Percentiles rank a stretch among this genome's conserved stretches.
These are phyloP conservation scores for Pantherophis vulpinus DNA, from an alignment of 2,797 vertebrate genomes.

Conservation along the genomic window DNA sequence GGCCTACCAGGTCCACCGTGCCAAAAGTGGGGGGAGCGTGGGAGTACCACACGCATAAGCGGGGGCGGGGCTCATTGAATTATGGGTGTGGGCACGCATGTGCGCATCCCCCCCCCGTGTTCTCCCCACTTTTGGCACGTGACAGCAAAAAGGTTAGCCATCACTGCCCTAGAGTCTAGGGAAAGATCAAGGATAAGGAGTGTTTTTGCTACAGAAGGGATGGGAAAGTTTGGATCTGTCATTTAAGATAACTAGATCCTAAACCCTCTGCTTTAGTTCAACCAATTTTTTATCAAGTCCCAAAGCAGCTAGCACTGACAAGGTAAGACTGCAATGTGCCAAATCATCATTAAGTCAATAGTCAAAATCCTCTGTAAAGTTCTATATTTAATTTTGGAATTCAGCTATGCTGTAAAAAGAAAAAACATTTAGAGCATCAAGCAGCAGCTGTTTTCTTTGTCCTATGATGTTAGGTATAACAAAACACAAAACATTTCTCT, in stretches of 20 bases:
- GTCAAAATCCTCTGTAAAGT: not conserved
- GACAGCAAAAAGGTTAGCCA: too few relatives aligned
- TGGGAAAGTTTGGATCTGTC: not conserved
- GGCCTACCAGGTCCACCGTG: too few relatives aligned
- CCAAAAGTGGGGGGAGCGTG: too few relatives aligned
- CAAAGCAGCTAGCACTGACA: not conserved
- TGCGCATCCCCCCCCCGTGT: too few relatives aligned
- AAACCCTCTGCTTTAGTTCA: not conserved
- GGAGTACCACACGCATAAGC: too few relatives aligned
- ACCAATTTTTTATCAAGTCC: not conserved
- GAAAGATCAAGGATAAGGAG: not conserved
- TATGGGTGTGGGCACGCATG: too few relatives aligned
- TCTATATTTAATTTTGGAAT: not conserved
- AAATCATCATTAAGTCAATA: not conserved
- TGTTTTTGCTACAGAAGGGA: not conserved
- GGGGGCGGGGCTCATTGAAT: too few relatives aligned
- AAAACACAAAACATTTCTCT: not conserved
- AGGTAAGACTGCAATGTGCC: not conserved
- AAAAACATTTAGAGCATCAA: not conserved
- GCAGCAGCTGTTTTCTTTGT: not conserved
- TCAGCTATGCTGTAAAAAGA: not conserved
- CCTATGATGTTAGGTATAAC: not conserved
- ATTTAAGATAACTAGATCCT: not conserved
- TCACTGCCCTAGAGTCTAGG: not conserved
- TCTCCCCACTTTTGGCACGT: too few relatives aligned